Evolutionary conservation across 30 jellyfish, hydroid and myxozoan genomes (phyloP), one percentile per base, ranked within the genome.

Genomic region (Turritopsis dohrnii): DNA sequence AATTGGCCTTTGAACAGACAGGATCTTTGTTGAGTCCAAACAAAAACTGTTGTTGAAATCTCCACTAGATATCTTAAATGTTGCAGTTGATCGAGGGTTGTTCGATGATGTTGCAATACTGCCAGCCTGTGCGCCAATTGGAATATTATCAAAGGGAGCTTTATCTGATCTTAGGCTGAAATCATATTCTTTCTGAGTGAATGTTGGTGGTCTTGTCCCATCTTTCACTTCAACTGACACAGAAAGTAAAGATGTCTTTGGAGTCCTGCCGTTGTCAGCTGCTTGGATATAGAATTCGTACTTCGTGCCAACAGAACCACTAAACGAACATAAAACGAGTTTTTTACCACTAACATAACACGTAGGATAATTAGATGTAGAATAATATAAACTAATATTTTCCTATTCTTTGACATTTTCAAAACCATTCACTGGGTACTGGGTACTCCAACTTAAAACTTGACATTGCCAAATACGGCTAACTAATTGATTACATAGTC

Each of bases 131-230:
- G 53, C 75, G 7, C 99, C 99, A 25, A 86, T 90, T 7, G 86
- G 79, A 21, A 85, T 65, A 82, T 94, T 89, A 75, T 94, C 99
- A 13, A 41, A 41, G 5, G 60, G 60, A 41, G 13, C 60, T 41
- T 41, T 41, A 41, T 41, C 60, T 3, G 60, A 41, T 66, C 54
- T 24, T 76, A 94, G 25, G 52, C 81, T 29, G n/a, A 84, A 88
- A n/a, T 82, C 80, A 80, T 21, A 88, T 23, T 71, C n/a, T 4
- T 84, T 52, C 28, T 74, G 91, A 25, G 83, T 81, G 90, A 94
- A 94, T 21, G 90, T 52, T 22, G 99, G 97, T 22, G 96, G 95
- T 54, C 76, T 79, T 23, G 89, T 74, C 18, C 87, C 96, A 26
- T 71, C 88, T 66, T 82, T 82, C 18, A 94, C 88, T 19, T 74